These are phyloP conservation scores for Battus philenor DNA, from an alignment of 1,140 invertebrate genomes.

Conservation along the genomic window DNA sequence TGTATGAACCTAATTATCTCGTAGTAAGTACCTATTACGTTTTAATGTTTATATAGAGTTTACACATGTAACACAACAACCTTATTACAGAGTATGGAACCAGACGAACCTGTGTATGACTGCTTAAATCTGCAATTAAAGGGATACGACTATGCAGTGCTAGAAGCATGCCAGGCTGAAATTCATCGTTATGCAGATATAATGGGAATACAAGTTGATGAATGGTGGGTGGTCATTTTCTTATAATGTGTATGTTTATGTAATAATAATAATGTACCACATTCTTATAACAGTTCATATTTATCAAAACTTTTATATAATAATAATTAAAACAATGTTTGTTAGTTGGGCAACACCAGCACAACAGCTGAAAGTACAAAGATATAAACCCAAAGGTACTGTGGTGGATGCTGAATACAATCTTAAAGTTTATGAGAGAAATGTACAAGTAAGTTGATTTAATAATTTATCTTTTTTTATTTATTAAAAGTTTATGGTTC, in stretches of 20 bases:
- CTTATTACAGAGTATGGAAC: conserved; percentile 77
- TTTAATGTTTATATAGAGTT: background rate
- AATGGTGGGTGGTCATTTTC: conserved; percentile 75
- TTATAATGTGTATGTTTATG: background rate
- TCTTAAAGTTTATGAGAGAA: conserved; percentile 86
- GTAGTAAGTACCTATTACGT: conserved; percentile 40
- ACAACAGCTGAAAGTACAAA: conserved; percentile 80
- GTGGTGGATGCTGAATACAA: conserved; percentile 82
- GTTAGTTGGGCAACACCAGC: conserved; percentile 84
- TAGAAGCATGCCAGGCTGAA: conserved; percentile 88
- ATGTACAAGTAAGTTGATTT: conserved; percentile 80
- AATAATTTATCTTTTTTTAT: conserved; percentile 13
- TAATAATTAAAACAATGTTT: background rate
- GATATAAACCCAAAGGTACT: conserved; percentile 81
- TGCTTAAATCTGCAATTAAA: conserved; percentile 86
- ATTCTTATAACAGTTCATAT: conserved; percentile 5
- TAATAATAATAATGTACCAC: background rate
- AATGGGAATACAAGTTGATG: conserved; percentile 85
- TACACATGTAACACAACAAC: background rate
- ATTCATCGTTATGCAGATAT: conserved; percentile 83
- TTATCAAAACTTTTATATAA: background rate
- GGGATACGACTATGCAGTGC: conserved; percentile 87
- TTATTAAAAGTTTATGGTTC: too few species aligned
- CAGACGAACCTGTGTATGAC: conserved; percentile 84
- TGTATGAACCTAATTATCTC: conserved; percentile 61